Evolutionary conservation across 1,140 invertebrate genomes (phyloP).

Genomic region (Dendroctonus ponderosae): DNA sequence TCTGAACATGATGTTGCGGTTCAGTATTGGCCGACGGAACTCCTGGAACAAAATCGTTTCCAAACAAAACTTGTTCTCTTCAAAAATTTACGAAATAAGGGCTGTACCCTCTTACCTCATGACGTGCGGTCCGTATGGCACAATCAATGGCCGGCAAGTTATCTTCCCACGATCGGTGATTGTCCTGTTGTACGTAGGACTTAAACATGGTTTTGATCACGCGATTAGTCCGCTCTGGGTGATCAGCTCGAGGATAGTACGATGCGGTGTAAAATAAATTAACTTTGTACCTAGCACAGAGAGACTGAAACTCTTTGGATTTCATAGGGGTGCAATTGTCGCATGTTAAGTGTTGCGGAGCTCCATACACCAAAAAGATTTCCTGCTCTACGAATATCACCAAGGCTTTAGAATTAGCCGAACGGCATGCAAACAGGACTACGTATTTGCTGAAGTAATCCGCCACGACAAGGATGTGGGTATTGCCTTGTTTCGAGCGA

Average conservation of each 20-base stretch:
- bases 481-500: conserved; percentile 36
- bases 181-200: conserved; percentile 25
- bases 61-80: conserved; percentile 15
- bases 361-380: conserved; percentile 23
- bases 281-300: conserved; percentile 19
- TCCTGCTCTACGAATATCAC: conserved; percentile 9
- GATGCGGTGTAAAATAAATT: conserved; percentile 26
- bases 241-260: conserved; percentile 39
- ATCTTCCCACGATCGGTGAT: conserved; percentile 43
- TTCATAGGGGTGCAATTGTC: conserved; percentile 29
- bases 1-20: background rate
- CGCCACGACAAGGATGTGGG: conserved; percentile 44
- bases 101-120: conserved; percentile 40
- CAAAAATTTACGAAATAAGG: conserved; percentile 35
- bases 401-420: conserved; percentile 10
- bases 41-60: conserved; percentile 2
- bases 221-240: conserved; percentile 35
- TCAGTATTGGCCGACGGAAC: background rate
- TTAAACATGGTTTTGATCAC: conserved; percentile 37
- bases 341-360: conserved; percentile 11
- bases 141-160: conserved; percentile 34
- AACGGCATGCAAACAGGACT: conserved; percentile 8
- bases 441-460: conserved; percentile 47
- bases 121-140: conserved; percentile 40
- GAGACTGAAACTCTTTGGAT: conserved; percentile 25